Conservation (phyloP, 2,888 invertebrate genomes). For the Spatulosminthurus flaviceps region DNA sequence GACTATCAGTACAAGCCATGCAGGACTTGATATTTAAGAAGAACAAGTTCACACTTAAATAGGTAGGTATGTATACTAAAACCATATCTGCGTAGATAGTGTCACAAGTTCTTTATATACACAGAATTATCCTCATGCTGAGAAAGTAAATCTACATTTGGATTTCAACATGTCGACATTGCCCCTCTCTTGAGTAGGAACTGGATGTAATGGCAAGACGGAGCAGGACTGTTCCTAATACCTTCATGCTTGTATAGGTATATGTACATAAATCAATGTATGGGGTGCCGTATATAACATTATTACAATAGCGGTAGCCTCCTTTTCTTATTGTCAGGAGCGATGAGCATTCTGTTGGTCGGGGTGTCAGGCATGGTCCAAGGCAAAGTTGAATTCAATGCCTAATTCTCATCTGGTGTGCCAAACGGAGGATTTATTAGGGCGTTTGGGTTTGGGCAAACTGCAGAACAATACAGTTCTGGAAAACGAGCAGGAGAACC, state of each 20-base stretch:
- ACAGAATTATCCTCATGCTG: conserved; percentile 9
- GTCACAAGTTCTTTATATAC: conserved; percentile 2
- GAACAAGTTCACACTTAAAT: conserved; percentile 14
- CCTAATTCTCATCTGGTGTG: conserved; percentile 34
- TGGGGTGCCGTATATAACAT: too few species aligned
- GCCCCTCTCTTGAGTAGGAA: neutral
- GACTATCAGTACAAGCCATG: conserved; percentile 10
- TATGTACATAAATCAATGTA: too few species aligned
- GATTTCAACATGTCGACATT: neutral
- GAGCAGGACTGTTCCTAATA: too few species aligned
- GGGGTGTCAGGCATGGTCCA: conserved; percentile 1
- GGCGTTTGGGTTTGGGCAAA: conserved; percentile 29
- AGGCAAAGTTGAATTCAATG: conserved; percentile 33
- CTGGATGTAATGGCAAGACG: too few species aligned
- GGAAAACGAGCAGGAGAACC: conserved; percentile 39
- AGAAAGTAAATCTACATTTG: conserved; percentile 4
- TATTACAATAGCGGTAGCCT: neutral
- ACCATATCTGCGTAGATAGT: neutral
- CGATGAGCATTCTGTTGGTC: neutral
- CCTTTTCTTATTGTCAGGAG: neutral
- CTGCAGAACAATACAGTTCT: conserved; percentile 26
- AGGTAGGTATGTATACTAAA: neutral
- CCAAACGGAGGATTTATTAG: conserved; percentile 43
- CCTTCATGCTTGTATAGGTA: too few species aligned
- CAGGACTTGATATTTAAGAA: neutral